These are phyloP conservation scores for Cladopsammia gracilis DNA, from an alignment of 64 coral and sea anemone genomes.

Conservation along the genomic window DNA sequence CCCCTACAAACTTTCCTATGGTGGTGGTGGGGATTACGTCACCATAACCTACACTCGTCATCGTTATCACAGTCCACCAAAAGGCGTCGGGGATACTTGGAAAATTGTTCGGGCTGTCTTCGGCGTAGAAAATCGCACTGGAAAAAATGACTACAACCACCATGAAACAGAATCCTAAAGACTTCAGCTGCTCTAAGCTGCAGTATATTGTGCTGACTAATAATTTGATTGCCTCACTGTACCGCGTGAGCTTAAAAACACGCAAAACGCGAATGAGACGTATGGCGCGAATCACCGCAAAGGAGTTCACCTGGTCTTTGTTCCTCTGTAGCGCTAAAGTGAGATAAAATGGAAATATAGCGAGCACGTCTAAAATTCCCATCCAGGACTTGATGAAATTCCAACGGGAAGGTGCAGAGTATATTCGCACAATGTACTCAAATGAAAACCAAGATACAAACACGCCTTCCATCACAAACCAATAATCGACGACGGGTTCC, in stretches of 20 bases:
- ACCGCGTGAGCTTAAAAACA: conserved; percentile 90
- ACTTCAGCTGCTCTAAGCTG: conserved; percentile 81
- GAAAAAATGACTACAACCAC: conserved; percentile 87
- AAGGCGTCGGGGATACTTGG: conserved; percentile 94
- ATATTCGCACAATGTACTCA: conserved; percentile 81
- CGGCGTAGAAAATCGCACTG: conserved; percentile 80
- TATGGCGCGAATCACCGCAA: conserved; percentile 86
- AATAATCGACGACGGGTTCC: conserved; percentile 19
- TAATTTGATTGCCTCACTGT: conserved; percentile 80
- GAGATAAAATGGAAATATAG: conserved; percentile 90
- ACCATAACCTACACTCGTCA: conserved; percentile 92
- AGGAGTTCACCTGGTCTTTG: conserved; percentile 46
- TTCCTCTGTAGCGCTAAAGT: conserved; percentile 71
- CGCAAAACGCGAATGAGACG: conserved; percentile 85
- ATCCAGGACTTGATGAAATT: conserved; percentile 89
- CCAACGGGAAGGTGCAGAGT: conserved; percentile 76
- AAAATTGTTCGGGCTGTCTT: conserved; percentile 64
- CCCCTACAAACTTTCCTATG: conserved; percentile 75
- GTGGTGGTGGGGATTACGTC: conserved; percentile 79
- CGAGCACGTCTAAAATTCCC: conserved; percentile 87
- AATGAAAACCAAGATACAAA: conserved; percentile 96
- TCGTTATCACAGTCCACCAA: conserved; percentile 92
- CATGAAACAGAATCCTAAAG: conserved; percentile 69
- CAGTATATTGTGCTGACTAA: conserved; percentile 77
- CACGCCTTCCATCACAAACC: conserved; percentile 76